These are phyloP conservation scores for Heliocidaris tuberculata DNA, from an alignment of 35 echinoderm and acorn worm genomes.

Conservation along the genomic window DNA sequence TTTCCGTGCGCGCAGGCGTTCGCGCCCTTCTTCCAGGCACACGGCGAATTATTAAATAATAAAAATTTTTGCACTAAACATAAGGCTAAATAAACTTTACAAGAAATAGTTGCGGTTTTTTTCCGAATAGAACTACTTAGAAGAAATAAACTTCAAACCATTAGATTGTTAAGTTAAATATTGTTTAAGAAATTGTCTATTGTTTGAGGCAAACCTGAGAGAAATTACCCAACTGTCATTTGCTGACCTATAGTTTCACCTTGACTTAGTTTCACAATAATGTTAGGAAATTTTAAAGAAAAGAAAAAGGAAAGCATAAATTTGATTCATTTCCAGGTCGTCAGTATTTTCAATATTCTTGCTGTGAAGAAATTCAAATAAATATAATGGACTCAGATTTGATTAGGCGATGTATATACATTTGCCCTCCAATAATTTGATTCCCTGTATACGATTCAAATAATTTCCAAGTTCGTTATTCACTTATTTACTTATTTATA, in stretches of 20 bases:
- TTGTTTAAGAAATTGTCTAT: not conserved
- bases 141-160: not conserved
- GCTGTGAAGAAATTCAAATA: not conserved
- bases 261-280: not conserved
- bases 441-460: too few species aligned
- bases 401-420: not conserved
- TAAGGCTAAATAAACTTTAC: too few species aligned
- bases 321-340: not conserved
- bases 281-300: not conserved
- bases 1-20: too few species aligned
- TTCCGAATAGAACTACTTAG: too few species aligned
- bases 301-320: not conserved
- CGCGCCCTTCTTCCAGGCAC: too few species aligned
- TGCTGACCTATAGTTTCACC: not conserved
- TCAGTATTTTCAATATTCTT: not conserved
- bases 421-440: not conserved
- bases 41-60: too few species aligned
- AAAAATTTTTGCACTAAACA: too few species aligned
- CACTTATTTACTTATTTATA: too few species aligned
- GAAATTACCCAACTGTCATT: not conserved
- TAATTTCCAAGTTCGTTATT: too few species aligned
- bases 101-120: too few species aligned
- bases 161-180: not conserved
- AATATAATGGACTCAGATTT: not conserved
- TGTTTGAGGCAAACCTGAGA: not conserved